Evolutionary conservation across 2,888 invertebrate species (phyloP), one percentile per base, ranked within the genome.

Genomic region (Chloroclystis v-ata): DNA sequence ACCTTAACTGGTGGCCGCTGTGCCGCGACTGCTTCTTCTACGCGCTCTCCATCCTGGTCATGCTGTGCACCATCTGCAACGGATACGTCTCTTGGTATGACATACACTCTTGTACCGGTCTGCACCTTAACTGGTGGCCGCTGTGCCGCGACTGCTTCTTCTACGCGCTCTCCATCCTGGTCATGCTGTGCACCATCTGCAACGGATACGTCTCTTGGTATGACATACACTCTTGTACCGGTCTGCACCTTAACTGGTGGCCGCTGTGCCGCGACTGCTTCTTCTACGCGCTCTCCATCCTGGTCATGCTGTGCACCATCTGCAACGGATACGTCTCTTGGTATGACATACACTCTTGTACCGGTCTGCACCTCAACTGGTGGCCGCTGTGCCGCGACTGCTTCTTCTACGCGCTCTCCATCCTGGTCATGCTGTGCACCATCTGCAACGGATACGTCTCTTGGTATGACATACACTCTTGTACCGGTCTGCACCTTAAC

Each of bases 121-220:
- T 95, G 43, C 94, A 95, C 67, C 90, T 98, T 59, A 97, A 97
- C 88, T 97, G 97, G 97, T 97, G 96, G 96, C 97, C 97, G 0
- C 89, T 97, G 51, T 93, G 95, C 58, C 90, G 97, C 16, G 97
- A 97, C 80, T 96, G 96, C 76, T 93, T 95, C 89, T 97, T 96
- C 89, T 97, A 97, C 78, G 94, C 95, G 28, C 76, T 97, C 57
- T 94, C 96, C 55, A 97, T 97, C 57, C 89, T 97, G 29, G 93
- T 96, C 33, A 95, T 97, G 93, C 89, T 97, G 49, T 90, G 93
- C 54, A 93, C 95, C 41, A 97, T 97, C 61, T 92, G 90, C 67
- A 94, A 97, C 69, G 94, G 95, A 67, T 91, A 91, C 52, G 9
- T 25, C 24, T 9, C 28, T 14, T 12, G 9, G 28, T 28, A 13